Evolutionary conservation across 2,888 invertebrate species (phyloP).

Genomic region (Shargacucullia verbasci): DNA sequence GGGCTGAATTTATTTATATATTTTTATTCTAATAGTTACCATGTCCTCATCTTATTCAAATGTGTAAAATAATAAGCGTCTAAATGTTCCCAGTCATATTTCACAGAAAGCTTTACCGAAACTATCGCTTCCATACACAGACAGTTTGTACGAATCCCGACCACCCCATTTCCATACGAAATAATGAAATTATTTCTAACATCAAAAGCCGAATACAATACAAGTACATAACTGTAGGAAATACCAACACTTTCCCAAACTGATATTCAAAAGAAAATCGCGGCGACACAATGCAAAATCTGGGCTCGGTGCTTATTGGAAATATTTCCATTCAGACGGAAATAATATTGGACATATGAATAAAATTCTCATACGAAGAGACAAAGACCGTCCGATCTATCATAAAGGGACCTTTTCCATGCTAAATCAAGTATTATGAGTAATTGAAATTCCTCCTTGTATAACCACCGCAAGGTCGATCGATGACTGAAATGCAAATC

Average conservation of each 20-base stretch:
- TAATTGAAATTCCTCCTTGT: slow-evolving; percentile 66
- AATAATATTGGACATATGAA: slow-evolving; percentile 81
- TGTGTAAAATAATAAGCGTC: slow-evolving; percentile 40
- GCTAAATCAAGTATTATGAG: slow-evolving; percentile 67
- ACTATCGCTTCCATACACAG: slow-evolving; percentile 32
- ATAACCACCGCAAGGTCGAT: slow-evolving; percentile 16
- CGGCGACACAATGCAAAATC: slow-evolving; percentile 68
- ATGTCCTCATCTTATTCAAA: slow-evolving; percentile 10
- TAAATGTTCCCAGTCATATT: slow-evolving; percentile 35
- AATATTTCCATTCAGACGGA: slow-evolving; percentile 81
- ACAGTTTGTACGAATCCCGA: slow-evolving; percentile 14
- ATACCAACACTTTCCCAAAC: slow-evolving; percentile 56
- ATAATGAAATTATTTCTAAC: slow-evolving; percentile 56
- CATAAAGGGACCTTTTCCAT: slow-evolving; percentile 56
- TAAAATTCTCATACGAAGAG: slow-evolving; percentile 73
- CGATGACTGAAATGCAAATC: slow-evolving; percentile 44
- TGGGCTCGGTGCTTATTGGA: slow-evolving; percentile 76
- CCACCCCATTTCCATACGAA: slow-evolving; percentile 34
- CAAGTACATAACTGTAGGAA: slow-evolving; percentile 35
- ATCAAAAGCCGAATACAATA: slow-evolving; percentile 46
- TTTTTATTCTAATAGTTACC: no score
- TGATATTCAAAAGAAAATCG: slow-evolving; percentile 65
- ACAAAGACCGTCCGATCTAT: slow-evolving; percentile 67
- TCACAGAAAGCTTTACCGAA: slow-evolving; percentile 45
- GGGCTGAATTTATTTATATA: no score